phyloP scores from a whole-genome alignment of 2,888 invertebrate genomes.

The Phaedon cochleariae region DNA sequence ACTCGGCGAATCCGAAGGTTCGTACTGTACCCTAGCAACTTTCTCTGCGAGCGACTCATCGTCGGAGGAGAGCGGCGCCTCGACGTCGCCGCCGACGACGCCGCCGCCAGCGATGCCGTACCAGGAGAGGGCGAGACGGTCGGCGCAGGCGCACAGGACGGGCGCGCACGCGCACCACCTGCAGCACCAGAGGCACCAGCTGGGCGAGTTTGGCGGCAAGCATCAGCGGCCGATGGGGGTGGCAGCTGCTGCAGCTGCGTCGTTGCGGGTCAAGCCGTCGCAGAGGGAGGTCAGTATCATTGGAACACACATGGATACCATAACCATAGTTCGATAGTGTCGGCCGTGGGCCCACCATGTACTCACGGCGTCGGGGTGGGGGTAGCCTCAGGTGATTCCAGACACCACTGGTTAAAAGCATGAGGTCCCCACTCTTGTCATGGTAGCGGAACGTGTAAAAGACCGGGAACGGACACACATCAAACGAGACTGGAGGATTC shows the following conservation, averaged over 20 bases:
- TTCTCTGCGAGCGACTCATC: conserved; percentile 57
- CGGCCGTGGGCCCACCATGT: too few relatives aligned
- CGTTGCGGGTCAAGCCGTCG: conserved; percentile 55
- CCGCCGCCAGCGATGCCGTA: conserved; percentile 50
- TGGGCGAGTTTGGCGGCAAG: conserved; percentile 46
- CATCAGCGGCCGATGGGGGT: conserved; percentile 47
- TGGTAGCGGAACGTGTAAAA: too few relatives aligned
- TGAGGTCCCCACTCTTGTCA: too few relatives aligned
- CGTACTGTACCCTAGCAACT: conserved; percentile 70
- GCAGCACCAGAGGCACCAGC: conserved; percentile 23
- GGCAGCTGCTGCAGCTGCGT: conserved; percentile 43
- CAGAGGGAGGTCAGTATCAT: conserved; percentile 54
- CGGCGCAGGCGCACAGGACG: background rate
- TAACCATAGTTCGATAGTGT: too few relatives aligned
- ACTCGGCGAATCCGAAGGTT: conserved; percentile 70
- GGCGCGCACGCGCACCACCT: background rate
- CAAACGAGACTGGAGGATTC: too few relatives aligned
- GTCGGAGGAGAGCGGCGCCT: conserved; percentile 38
- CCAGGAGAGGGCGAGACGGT: conserved; percentile 48
- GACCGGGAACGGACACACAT: too few relatives aligned
- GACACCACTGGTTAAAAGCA: too few relatives aligned
- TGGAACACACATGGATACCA: background rate
- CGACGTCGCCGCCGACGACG: conserved; percentile 38
- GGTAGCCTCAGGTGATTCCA: too few relatives aligned
- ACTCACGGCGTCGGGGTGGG: too few relatives aligned